These are phyloP conservation scores for Phaonia tiefii DNA, from an alignment of 2,888 invertebrate genomes.

Conservation along the genomic window DNA sequence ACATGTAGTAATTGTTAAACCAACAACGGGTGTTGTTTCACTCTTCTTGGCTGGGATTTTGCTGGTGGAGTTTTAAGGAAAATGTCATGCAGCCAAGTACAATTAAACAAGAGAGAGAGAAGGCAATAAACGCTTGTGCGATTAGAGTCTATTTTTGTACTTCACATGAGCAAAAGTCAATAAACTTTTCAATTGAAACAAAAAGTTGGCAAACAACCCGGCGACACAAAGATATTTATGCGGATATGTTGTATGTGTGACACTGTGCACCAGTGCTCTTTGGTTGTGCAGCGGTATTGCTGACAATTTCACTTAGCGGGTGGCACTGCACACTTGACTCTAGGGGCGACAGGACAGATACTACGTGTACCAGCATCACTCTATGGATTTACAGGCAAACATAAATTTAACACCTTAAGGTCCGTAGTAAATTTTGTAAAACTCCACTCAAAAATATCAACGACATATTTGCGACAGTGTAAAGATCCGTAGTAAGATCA, in stretches of 20 bases:
- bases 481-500: no score
- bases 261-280: conserved; percentile 47
- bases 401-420: no score
- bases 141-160: conserved; percentile 1
- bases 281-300: conserved; percentile 6
- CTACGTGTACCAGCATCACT: no score
- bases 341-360: no score
- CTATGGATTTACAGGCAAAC: no score
- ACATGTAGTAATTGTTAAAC: no score
- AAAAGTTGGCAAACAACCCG: conserved; percentile 53
- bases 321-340: conserved; percentile 30
- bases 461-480: no score
- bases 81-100: conserved; percentile 24
- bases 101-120: background rate
- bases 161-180: conserved; percentile 51
- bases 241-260: conserved; percentile 46
- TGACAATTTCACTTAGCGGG: conserved; percentile 60
- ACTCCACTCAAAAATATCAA: no score
- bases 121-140: background rate
- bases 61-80: background rate
- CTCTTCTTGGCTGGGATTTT: no score
- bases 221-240: conserved; percentile 47
- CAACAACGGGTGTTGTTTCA: no score
- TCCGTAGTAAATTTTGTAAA: no score
- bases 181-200: conserved; percentile 58